Conservation (phyloP, 1,140 invertebrate genomes). For the Yoshiicerus persimilis region DNA sequence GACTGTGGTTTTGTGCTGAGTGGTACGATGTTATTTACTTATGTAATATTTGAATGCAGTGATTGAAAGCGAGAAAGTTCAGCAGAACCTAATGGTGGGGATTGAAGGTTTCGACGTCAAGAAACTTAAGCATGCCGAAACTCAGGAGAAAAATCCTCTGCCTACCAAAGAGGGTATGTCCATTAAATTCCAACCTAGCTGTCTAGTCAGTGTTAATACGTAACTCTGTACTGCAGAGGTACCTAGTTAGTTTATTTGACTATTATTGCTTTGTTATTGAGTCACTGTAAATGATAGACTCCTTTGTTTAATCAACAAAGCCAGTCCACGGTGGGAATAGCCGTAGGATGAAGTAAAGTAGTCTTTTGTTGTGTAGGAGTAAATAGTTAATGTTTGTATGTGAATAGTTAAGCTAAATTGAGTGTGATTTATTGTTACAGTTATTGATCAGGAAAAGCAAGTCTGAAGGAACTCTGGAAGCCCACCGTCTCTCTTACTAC, state of each 20-base stretch:
- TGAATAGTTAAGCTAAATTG: not conserved
- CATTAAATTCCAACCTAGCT: not conserved
- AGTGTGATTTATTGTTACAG: slow-evolving; percentile 26
- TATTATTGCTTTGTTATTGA: not conserved
- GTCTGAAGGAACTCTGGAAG: slow-evolving; percentile 26
- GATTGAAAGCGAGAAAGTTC: slow-evolving; percentile 83
- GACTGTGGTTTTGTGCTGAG: too few relatives aligned
- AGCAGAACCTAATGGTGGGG: slow-evolving; percentile 79
- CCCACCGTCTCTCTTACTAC: not conserved
- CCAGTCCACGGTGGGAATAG: not conserved
- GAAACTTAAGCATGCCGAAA: slow-evolving; percentile 85
- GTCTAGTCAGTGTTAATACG: too few relatives aligned
- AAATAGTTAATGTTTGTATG: not conserved
- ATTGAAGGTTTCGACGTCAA: slow-evolving; percentile 83
- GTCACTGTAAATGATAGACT: not conserved
- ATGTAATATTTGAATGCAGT: slow-evolving; percentile 59
- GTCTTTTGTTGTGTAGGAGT: not conserved
- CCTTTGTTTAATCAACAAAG: not conserved
- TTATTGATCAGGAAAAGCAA: slow-evolving; percentile 44
- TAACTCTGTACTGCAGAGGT: too few relatives aligned
- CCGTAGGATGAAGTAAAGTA: not conserved
- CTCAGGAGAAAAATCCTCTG: slow-evolving; percentile 84
- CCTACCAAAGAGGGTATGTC: slow-evolving; percentile 75
- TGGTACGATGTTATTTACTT: not conserved
- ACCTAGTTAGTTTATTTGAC: not conserved